These are phyloP conservation scores for Rhyacichthys aspro DNA, from an alignment of 2,797 vertebrate species.

Conservation along the genomic window DNA sequence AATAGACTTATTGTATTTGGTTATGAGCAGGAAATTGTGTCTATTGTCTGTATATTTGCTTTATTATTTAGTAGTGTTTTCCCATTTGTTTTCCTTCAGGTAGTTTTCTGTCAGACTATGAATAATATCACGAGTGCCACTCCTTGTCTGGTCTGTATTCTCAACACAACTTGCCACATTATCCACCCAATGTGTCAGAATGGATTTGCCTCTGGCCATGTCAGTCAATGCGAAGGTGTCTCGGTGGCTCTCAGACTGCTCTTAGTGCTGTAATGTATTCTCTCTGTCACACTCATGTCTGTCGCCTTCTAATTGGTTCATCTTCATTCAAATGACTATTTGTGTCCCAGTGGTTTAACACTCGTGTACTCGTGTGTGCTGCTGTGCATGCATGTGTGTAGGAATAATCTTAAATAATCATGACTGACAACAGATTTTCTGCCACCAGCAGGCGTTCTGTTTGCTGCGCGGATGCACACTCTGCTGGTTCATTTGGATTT, in stretches of 20 bases:
- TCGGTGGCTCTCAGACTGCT: constrained; percentile 20
- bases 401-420: constrained; percentile 24
- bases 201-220: constrained; percentile 48
- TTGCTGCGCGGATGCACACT: constrained; percentile 60
- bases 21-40: not conserved
- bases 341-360: not conserved
- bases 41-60: not conserved
- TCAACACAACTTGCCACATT: constrained; percentile 25
- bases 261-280: constrained; percentile 46
- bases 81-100: constrained; percentile 1
- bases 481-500: constrained; percentile 62
- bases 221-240: constrained; percentile 52
- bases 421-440: constrained; percentile 67
- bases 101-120: constrained; percentile 8
- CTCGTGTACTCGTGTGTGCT: not conserved
- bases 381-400: constrained; percentile 14
- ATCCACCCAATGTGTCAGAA: constrained; percentile 38
- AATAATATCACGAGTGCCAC: constrained; percentile 33
- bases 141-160: constrained; percentile 13
- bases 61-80: not conserved
- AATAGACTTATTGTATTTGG: not conserved
- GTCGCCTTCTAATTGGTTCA: constrained; percentile 70
- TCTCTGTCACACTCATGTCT: constrained; percentile 15
- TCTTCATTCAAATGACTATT: constrained; percentile 61
- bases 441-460: constrained; percentile 59